Evolutionary conservation across 2,888 invertebrate genomes (phyloP).

Genomic region (Amaurobius ferox): DNA sequence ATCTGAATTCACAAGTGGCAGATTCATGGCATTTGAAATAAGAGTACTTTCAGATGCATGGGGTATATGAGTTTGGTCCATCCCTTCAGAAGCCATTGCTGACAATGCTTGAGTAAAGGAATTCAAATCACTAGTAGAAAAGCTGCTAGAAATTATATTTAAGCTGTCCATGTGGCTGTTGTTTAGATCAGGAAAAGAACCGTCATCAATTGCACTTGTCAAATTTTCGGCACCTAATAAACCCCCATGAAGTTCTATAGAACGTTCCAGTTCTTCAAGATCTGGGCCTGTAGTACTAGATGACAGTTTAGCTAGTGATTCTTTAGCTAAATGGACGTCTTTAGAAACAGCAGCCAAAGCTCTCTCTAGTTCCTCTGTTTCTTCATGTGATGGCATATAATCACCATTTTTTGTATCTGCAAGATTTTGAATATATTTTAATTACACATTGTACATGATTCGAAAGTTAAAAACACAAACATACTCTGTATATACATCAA

Average conservation of each 20-base stretch:
- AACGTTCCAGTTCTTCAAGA: slow-evolving; percentile 63
- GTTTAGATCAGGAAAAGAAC: slow-evolving; percentile 62
- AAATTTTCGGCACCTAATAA: slow-evolving; percentile 70
- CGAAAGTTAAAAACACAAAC: too few relatives aligned
- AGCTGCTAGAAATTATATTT: slow-evolving; percentile 68
- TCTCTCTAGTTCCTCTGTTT: slow-evolving; percentile 91
- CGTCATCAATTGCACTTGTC: slow-evolving; percentile 70
- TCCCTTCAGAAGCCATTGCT: slow-evolving; percentile 46
- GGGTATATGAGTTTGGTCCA: slow-evolving; percentile 55
- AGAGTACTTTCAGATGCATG: slow-evolving; percentile 36
- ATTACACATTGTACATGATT: too few relatives aligned
- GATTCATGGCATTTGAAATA: slow-evolving; percentile 40
- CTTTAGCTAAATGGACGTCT: slow-evolving; percentile 75
- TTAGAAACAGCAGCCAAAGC: slow-evolving; percentile 86
- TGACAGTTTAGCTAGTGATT: slow-evolving; percentile 72
- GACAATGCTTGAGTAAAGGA: slow-evolving; percentile 68
- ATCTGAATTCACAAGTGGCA: slow-evolving; percentile 63
- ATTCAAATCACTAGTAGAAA: slow-evolving; percentile 70
- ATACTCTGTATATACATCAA: too few relatives aligned
- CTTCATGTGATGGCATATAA: slow-evolving; percentile 85
- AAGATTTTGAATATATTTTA: too few relatives aligned
- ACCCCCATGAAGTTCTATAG: slow-evolving; percentile 66
- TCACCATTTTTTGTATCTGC: slow-evolving; percentile 85
- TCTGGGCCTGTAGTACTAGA: slow-evolving; percentile 60
- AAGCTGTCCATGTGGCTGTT: slow-evolving; percentile 61